Base-by-base conservation (phyloP, 2,113 vertebrate genomes). In the Antigone vipio region DNA sequence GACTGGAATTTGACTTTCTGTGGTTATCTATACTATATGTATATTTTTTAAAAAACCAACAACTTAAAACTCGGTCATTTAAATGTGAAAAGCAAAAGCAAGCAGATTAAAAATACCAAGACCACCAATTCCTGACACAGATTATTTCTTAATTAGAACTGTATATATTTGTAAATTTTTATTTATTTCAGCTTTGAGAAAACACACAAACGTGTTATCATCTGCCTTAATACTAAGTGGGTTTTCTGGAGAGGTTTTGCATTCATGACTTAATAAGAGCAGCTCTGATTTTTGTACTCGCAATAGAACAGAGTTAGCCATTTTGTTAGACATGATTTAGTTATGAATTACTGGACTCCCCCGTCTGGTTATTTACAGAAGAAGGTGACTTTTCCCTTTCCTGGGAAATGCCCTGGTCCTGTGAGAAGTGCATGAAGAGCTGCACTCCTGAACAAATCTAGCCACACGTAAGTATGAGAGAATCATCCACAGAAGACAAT, bases 401-500 rank as follows among this genome's bases (percentile, higher is more conserved):
- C 73, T 42, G 52, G 45, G 45, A 96, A 64, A 87, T 64, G 22
- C 10, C 22, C 23, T 67, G 52, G 52, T 88, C 18, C 71, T 88
- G 7, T n/a, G 21, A 22, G 50, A 49, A 64, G 32, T 60, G 30
- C 55, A 80, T 4, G 49, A 95, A 92, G 68, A 62, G 3, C 49
- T 62, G 18, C 44, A 90, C 15, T 72, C n/a, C 69, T 89, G 59
- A 56, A 91, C 49, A 92, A 94, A 81, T 90, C 67, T 56, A 85
- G 44, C 17, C 6, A 74, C 45, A 56, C 0, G 0, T 23, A 32
- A 3, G 4, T 40, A 75, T 9, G 3, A 73, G 19, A 69, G 16
- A 66, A 49, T 75, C 21, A 58, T 62, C 42, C 24, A 40, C 19
- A 66, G 58, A 68, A 79, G 40, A 83, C 30, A 82, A 38, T 60